Conservation (phyloP, 92 coral and sea anemone species). For the Anthopleura xanthogrammica region DNA sequence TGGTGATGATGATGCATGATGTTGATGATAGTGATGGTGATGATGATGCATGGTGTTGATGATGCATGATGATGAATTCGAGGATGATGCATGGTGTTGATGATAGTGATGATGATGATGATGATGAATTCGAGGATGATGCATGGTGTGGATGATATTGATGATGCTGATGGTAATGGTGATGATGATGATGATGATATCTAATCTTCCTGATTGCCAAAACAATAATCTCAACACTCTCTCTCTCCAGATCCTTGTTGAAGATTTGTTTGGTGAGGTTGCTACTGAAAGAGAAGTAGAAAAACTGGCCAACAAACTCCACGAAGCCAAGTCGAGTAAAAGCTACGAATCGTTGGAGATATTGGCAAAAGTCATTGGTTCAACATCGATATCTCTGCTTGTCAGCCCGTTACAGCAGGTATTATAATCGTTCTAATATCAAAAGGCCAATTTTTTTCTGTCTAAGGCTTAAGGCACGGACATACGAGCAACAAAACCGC, state of each 20-base stretch:
- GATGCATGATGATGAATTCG: too few relatives aligned
- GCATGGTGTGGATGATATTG: too few relatives aligned
- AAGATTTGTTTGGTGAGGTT: slow-evolving; percentile 90
- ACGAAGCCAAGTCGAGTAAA: slow-evolving; percentile 87
- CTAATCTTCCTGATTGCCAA: not conserved
- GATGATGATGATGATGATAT: not conserved
- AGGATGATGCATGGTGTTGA: too few relatives aligned
- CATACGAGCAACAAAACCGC: too few relatives aligned
- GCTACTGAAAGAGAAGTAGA: slow-evolving; percentile 94
- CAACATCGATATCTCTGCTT: slow-evolving; percentile 61
- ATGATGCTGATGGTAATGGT: not conserved
- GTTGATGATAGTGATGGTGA: not conserved
- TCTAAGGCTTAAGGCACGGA: not conserved
- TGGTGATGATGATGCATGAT: not conserved
- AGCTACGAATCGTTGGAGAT: slow-evolving; percentile 90
- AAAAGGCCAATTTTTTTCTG: not conserved
- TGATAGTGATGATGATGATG: too few relatives aligned
- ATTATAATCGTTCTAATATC: not conserved
- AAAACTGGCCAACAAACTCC: slow-evolving; percentile 87
- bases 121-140: too few relatives aligned
- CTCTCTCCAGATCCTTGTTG: slow-evolving; percentile 68
- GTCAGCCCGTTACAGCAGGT: slow-evolving; percentile 91
- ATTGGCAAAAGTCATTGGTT: slow-evolving; percentile 64
- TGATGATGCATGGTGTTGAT: not conserved
- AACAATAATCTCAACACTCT: not conserved